Evolutionary conservation across 1,140 invertebrate genomes (phyloP).

Genomic region (Lethrus apterus): DNA sequence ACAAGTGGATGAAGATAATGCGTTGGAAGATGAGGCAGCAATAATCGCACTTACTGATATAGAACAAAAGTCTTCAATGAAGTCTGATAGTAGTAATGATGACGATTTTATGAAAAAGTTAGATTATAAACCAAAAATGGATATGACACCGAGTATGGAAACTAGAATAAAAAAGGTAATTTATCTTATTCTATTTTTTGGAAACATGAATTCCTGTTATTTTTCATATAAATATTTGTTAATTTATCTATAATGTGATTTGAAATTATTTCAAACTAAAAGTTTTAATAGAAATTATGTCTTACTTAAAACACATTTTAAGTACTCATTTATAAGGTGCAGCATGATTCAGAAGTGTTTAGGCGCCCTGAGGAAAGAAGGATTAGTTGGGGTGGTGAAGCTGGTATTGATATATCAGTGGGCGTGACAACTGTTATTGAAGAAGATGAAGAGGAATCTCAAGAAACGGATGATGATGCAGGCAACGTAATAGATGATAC

Average conservation of each 20-base stretch:
- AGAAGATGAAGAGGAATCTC: too few species aligned
- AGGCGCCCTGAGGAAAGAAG: conserved; percentile 1
- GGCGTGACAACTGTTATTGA: too few species aligned
- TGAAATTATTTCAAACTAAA: background rate
- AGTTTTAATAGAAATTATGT: too few species aligned
- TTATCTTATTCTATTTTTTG: too few species aligned
- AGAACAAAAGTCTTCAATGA: too few species aligned
- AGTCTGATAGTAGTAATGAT: background rate
- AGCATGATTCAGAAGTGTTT: conserved; percentile 4
- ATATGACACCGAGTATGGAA: conserved; percentile 4
- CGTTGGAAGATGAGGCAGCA: background rate
- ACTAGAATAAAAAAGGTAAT: conserved; percentile 1
- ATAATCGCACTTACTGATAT: background rate
- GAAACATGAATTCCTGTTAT: too few species aligned
- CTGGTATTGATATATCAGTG: background rate
- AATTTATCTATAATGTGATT: background rate
- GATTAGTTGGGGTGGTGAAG: background rate
- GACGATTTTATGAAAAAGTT: conserved; percentile 10
- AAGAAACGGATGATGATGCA: too few species aligned
- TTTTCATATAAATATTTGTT: too few species aligned
- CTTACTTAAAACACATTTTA: too few species aligned
- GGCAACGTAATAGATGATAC: too few species aligned
- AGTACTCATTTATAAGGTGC: conserved; percentile 2
- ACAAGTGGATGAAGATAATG: background rate
- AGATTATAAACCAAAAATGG: background rate